A percentile compares a stretch with the other conserved stretches of the same genome.
Conservation (phyloP, 2,113 vertebrate species). For the Tichodroma muraria region DNA sequence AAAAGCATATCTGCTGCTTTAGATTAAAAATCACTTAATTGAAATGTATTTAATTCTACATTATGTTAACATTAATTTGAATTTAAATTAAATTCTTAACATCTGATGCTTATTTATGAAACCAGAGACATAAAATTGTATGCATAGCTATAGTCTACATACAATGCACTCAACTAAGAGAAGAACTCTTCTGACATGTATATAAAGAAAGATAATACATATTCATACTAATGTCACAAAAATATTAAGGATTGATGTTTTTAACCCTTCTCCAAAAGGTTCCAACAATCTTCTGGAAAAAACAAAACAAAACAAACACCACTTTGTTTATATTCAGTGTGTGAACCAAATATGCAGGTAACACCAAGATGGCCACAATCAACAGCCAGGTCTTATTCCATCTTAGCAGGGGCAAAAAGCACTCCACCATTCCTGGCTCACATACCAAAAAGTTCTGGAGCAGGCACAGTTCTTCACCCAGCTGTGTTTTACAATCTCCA, state of each 20-base stretch:
- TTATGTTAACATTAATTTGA: conserved; percentile 41
- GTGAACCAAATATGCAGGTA: neutral
- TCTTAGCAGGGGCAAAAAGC: neutral
- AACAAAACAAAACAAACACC: too few species aligned
- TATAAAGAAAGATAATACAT: neutral
- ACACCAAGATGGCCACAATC: neutral
- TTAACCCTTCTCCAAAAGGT: neutral
- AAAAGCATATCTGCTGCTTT: neutral
- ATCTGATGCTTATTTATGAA: conserved; percentile 33
- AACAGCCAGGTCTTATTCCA: neutral
- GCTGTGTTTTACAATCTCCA: neutral
- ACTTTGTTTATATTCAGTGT: neutral
- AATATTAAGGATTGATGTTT: neutral
- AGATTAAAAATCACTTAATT: neutral
- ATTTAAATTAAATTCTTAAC: conserved; percentile 27
- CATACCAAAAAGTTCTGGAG: neutral
- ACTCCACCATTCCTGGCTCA: neutral
- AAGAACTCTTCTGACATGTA: neutral
- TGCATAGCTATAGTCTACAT: neutral
- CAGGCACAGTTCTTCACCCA: neutral
- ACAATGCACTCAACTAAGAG: neutral
- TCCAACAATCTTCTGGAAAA: neutral
- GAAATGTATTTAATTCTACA: neutral
- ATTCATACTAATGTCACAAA: neutral
- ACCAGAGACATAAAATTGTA: conserved; percentile 10